Conservation (phyloP, 2,797 vertebrate genomes). For the Melanotaenia pygmaea region DNA sequence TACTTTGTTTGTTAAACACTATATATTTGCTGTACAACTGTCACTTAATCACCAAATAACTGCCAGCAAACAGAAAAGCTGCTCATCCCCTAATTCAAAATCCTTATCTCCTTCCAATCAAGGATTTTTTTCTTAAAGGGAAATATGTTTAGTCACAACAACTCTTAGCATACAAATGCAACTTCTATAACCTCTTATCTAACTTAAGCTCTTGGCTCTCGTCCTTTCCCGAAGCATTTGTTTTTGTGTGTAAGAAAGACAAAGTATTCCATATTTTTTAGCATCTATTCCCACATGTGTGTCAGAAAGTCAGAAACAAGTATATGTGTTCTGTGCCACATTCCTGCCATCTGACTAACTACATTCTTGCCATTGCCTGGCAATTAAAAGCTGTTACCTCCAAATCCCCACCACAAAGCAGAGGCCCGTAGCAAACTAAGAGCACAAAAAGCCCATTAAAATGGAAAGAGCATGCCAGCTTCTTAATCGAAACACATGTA, state of each 20-base stretch:
- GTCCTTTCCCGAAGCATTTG: slow-evolving; percentile 9
- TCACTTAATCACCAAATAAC: slow-evolving; percentile 27
- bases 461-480: slow-evolving; percentile 77
- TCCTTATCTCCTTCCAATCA: slow-evolving; percentile 4
- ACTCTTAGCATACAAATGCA: slow-evolving; percentile 3
- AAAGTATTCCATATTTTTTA: slow-evolving; percentile 23
- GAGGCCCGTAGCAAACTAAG: slow-evolving; percentile 67
- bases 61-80: slow-evolving; percentile 16
- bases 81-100: slow-evolving; percentile 30
- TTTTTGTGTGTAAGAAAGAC: slow-evolving; percentile 8
- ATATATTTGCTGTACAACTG: slow-evolving; percentile 28
- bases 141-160: slow-evolving; percentile 37
- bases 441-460: slow-evolving; percentile 78
- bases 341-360: slow-evolving; percentile 72
- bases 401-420: slow-evolving; percentile 65
- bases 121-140: neutral
- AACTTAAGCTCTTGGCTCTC: slow-evolving; percentile 32
- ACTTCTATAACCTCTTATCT: slow-evolving; percentile 5
- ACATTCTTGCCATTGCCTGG: slow-evolving; percentile 74
- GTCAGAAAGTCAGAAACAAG: slow-evolving; percentile 47
- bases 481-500: slow-evolving; percentile 85
- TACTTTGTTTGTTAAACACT: neutral
- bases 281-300: slow-evolving; percentile 57
- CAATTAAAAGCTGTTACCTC: slow-evolving; percentile 76
- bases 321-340: slow-evolving; percentile 50